Evolutionary conservation across 2,888 invertebrate genomes (phyloP).

Genomic region (Conus canariensis): DNA sequence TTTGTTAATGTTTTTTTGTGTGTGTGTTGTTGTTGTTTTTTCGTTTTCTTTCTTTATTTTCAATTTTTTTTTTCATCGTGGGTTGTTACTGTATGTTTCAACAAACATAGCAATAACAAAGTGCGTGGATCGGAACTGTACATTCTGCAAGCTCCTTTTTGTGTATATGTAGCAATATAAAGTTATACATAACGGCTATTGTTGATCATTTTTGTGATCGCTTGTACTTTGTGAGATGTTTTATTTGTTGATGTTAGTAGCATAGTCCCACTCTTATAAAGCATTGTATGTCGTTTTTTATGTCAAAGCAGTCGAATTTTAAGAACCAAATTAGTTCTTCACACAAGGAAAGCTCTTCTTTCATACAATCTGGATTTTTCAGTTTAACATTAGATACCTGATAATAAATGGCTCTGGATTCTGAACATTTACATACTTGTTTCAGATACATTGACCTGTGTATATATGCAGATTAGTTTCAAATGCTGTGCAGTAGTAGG

Average conservation of each 20-base stretch:
- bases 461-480: too few species aligned
- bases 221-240: background rate
- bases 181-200: constrained; percentile 30
- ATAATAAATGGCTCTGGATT: too few species aligned
- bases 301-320: background rate
- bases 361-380: too few species aligned
- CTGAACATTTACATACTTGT: too few species aligned
- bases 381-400: too few species aligned
- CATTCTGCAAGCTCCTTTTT: constrained; percentile 29
- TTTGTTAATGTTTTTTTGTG: background rate
- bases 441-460: too few species aligned
- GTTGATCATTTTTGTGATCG: constrained; percentile 21
- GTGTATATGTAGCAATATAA: constrained; percentile 39
- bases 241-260: constrained; percentile 9
- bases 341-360: too few species aligned
- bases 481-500: too few species aligned
- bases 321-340: background rate
- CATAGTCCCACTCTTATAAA: background rate
- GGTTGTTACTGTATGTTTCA: background rate
- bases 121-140: constrained; percentile 28
- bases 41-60: background rate
- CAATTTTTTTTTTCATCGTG: background rate
- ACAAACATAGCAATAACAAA: constrained; percentile 33
- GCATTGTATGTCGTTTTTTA: background rate
- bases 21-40: background rate